Percentiles rank a stretch among this genome's conserved stretches.
phyloP scores from a whole-genome alignment of 2,113 vertebrate species.

The Dasypus novemcinctus region DNA sequence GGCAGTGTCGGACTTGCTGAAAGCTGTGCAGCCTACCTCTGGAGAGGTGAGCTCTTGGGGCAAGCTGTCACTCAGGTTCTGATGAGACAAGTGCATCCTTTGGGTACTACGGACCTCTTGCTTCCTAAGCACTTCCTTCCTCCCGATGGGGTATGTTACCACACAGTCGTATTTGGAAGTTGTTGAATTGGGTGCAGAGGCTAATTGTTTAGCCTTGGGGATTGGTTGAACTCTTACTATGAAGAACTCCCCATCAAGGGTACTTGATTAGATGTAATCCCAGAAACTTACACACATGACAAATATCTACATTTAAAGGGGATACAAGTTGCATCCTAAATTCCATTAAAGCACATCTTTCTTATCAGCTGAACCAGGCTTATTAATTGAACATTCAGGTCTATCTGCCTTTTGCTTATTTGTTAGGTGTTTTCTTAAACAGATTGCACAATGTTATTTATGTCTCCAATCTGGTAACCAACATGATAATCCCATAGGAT shows the following conservation, averaged over 20 bases:
- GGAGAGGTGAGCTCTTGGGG: slow-evolving; percentile 88
- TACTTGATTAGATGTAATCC: neutral
- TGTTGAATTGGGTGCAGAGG: neutral
- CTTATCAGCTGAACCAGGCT: neutral
- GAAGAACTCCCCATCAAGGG: neutral
- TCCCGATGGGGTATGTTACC: neutral
- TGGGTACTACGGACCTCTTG: neutral
- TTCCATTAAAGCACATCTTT: neutral
- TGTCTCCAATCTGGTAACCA: neutral
- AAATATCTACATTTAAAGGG: neutral
- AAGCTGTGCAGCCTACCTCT: slow-evolving; percentile 95
- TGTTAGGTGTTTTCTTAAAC: neutral
- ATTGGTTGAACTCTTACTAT: neutral
- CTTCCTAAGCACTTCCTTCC: neutral
- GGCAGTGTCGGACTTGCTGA: slow-evolving; percentile 95
- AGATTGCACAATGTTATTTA: accelerated
- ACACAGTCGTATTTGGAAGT: neutral
- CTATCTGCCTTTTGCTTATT: neutral
- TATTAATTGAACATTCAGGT: neutral
- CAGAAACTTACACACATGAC: neutral
- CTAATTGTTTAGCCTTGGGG: neutral
- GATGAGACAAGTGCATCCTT: too few species aligned
- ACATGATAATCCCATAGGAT: accelerated
- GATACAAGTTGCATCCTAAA: neutral
- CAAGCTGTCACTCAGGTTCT: neutral